Evolutionary conservation across 2,797 vertebrate genomes (phyloP).

Genomic region (Monodelphis domestica): DNA sequence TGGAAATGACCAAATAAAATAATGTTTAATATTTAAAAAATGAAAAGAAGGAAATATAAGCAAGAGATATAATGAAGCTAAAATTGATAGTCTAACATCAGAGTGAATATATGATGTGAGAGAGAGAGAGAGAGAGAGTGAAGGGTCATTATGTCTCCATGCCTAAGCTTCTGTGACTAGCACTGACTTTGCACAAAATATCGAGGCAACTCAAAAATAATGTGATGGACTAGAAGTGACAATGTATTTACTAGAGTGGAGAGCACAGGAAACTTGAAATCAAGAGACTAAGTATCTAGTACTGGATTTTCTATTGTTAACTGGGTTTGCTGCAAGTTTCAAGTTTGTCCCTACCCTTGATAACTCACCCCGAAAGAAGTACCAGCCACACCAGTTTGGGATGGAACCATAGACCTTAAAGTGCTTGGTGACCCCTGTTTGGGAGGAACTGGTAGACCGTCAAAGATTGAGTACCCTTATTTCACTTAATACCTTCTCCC

Average conservation of each 20-base stretch:
- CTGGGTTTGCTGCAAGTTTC: too few relatives aligned
- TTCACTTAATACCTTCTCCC: too few relatives aligned
- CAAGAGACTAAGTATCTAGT: background rate
- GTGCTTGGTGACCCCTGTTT: too few relatives aligned
- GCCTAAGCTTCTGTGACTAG: background rate
- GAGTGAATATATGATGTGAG: background rate
- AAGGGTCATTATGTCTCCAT: background rate
- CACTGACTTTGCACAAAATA: background rate
- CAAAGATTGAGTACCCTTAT: too few relatives aligned
- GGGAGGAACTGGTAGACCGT: too few relatives aligned
- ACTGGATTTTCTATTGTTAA: background rate
- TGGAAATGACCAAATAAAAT: too few relatives aligned
- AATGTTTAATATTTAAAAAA: too few relatives aligned
- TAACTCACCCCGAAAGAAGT: too few relatives aligned
- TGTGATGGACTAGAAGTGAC: background rate
- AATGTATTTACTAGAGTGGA: background rate
- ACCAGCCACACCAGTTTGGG: too few relatives aligned
- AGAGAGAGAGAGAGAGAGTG: background rate
- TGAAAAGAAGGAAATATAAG: too few relatives aligned
- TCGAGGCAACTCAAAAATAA: background rate
- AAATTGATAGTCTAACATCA: background rate
- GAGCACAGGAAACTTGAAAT: background rate
- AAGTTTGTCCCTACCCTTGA: too few relatives aligned
- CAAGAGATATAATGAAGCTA: background rate
- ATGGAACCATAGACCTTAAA: too few relatives aligned